phyloP scores from a whole-genome alignment of 2,888 invertebrate species.

The Lingula anatina region DNA sequence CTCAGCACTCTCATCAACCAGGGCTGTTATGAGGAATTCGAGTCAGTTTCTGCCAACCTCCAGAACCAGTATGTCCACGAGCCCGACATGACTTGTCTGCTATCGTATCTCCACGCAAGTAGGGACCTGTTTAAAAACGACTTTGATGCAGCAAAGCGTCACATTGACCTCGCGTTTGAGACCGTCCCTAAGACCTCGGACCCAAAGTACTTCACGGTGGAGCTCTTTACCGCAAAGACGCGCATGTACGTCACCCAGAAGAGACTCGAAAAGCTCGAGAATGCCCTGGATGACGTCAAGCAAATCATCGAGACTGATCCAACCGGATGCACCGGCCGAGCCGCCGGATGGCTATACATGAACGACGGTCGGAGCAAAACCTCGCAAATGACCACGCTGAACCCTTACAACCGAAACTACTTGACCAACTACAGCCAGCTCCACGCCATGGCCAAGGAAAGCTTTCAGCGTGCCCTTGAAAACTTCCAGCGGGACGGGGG shows the following conservation, averaged over 20 bases:
- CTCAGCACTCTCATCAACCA: slow-evolving; percentile 19
- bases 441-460: slow-evolving; percentile 12
- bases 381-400: slow-evolving; percentile 13
- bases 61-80: slow-evolving; percentile 5
- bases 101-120: slow-evolving; percentile 16
- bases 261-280: slow-evolving; percentile 17
- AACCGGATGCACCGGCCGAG: slow-evolving; percentile 16
- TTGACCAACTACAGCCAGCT: slow-evolving; percentile 10
- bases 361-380: slow-evolving; percentile 17
- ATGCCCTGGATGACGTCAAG: slow-evolving; percentile 15
- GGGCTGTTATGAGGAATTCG: slow-evolving; percentile 15
- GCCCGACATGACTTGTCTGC: slow-evolving; percentile 15
- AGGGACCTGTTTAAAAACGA: slow-evolving; percentile 14
- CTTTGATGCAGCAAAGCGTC: slow-evolving; percentile 14
- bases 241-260: slow-evolving; percentile 20
- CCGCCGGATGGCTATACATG: slow-evolving; percentile 21
- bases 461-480: slow-evolving; percentile 15
- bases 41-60: slow-evolving; percentile 8
- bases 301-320: slow-evolving; percentile 21
- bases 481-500: slow-evolving; percentile 19
- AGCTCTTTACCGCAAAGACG: slow-evolving; percentile 18
- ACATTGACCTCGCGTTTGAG: slow-evolving; percentile 13
- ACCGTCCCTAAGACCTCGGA: slow-evolving; percentile 16
- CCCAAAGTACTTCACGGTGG: slow-evolving; percentile 17
- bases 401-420: slow-evolving; percentile 13